phyloP scores from a whole-genome alignment of 2,888 invertebrate species.

The Caenorhabditis wallacei region DNA sequence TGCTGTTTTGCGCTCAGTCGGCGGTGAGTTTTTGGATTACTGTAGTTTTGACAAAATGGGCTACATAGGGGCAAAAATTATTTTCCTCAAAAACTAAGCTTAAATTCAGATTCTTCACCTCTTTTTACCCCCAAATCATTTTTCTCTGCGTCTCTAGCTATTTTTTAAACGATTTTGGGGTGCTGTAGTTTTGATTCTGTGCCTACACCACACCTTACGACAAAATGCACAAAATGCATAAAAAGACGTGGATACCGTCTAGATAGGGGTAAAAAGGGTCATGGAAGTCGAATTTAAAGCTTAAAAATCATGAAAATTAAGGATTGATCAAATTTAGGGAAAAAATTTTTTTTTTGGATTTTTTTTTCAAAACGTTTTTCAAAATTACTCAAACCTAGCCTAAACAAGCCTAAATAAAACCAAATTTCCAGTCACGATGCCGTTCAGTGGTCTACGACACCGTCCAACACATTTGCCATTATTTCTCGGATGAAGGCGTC shows the following conservation, averaged over 20 bases:
- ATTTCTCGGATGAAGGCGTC: conserved; percentile 76
- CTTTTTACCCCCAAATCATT: not conserved
- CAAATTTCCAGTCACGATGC: conserved; percentile 78
- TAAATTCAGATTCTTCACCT: not conserved
- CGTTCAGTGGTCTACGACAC: conserved; percentile 81
- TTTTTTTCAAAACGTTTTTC: not conserved
- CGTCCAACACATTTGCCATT: conserved; percentile 81
- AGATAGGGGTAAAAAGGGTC: too few relatives aligned
- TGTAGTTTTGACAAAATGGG: too few relatives aligned
- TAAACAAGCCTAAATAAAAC: too few relatives aligned
- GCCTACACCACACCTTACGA: too few relatives aligned
- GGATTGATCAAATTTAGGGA: too few relatives aligned
- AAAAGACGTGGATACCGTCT: too few relatives aligned
- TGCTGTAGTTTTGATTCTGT: not conserved
- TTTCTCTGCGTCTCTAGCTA: too few relatives aligned
- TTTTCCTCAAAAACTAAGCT: too few relatives aligned
- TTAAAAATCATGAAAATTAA: too few relatives aligned
- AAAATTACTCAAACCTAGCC: not conserved
- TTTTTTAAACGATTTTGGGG: not conserved
- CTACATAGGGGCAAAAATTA: too few relatives aligned
- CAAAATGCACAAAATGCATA: too few relatives aligned
- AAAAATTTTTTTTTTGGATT: not conserved
- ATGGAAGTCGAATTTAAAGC: too few relatives aligned
- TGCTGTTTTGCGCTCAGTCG: conserved; percentile 76
- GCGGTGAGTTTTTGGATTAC: conserved; percentile 68